A percentile compares a stretch with the other conserved stretches of the same genome.
These are phyloP conservation scores for Cyprinodon variegatus DNA, from an alignment of 2,113 vertebrate genomes.

Conservation along the genomic window DNA sequence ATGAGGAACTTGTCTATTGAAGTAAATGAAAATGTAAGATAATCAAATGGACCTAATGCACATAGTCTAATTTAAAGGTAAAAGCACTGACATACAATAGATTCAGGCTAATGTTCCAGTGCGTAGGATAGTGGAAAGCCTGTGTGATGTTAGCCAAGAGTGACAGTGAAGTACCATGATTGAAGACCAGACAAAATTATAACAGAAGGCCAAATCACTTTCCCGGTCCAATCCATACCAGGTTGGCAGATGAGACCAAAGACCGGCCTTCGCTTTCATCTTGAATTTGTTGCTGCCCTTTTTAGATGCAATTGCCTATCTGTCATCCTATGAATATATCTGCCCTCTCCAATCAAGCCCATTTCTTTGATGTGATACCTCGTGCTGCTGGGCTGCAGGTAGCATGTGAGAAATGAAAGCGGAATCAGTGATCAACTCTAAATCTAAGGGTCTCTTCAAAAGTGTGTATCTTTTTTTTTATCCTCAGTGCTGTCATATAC, in stretches of 20 bases:
- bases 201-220: conserved; percentile 51
- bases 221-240: conserved; percentile 43
- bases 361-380: conserved; percentile 59
- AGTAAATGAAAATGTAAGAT: conserved; percentile 25
- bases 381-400: conserved; percentile 45
- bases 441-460: conserved; percentile 23
- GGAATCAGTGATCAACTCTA: conserved; percentile 35
- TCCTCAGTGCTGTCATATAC: conserved; percentile 2
- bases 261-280: conserved; percentile 61
- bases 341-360: conserved; percentile 40
- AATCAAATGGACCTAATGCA: conserved; percentile 2
- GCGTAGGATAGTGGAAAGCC: conserved; percentile 18
- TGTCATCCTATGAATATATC: conserved; percentile 48
- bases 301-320: conserved; percentile 58
- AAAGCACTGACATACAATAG: conserved; percentile 34
- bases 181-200: conserved; percentile 53
- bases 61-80: conserved; percentile 16
- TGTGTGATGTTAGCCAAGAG: conserved; percentile 15
- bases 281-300: conserved; percentile 61
- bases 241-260: conserved; percentile 57
- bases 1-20: conserved; percentile 26
- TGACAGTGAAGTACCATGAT: conserved; percentile 35
- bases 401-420: conserved; percentile 41
- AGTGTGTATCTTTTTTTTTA: neutral
- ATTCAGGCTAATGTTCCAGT: conserved; percentile 33